A percentile compares a stretch with the other conserved stretches of the same genome.
phyloP scores from a whole-genome alignment of 1,140 invertebrate species.

The Scaptomyza hsui region DNA sequence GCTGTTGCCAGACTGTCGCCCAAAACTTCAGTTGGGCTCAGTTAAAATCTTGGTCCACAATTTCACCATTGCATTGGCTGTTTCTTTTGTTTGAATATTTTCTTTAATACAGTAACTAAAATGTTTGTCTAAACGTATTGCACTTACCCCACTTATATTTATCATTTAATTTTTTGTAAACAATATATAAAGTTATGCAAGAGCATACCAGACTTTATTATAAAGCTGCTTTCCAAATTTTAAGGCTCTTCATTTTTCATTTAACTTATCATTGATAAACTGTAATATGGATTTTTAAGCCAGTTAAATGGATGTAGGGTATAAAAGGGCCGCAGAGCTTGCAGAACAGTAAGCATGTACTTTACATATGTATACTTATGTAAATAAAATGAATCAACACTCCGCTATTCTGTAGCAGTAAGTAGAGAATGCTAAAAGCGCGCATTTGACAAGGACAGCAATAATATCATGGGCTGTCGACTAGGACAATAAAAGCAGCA shows the following conservation, averaged over 20 bases:
- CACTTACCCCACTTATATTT: not conserved
- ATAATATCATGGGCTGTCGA: conserved; percentile 21
- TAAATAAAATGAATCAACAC: conserved; percentile 35
- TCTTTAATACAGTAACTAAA: not conserved
- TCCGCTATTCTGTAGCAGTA: not conserved
- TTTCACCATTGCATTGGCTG: not conserved
- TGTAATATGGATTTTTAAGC: not conserved
- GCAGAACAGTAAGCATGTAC: too few species aligned
- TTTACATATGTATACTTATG: conserved; percentile 1
- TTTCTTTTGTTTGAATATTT: not conserved
- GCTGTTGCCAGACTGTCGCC: conserved; percentile 38
- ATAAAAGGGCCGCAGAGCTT: not conserved
- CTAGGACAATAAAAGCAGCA: conserved; percentile 49
- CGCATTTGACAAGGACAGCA: conserved; percentile 48
- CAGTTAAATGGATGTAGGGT: not conserved
- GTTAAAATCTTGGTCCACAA: conserved; percentile 16
- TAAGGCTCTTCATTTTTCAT: not conserved
- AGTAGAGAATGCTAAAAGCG: conserved; percentile 54
- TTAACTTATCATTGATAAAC: not conserved
- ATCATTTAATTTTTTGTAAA: too few species aligned
- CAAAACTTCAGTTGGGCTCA: conserved; percentile 1
- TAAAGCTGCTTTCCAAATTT: not conserved
- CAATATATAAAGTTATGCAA: too few species aligned
- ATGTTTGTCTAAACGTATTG: not conserved
- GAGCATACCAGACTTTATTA: too few species aligned